Evolutionary conservation across 2,888 invertebrate species (phyloP).

Genomic region (Caenorhabditis sp.): DNA sequence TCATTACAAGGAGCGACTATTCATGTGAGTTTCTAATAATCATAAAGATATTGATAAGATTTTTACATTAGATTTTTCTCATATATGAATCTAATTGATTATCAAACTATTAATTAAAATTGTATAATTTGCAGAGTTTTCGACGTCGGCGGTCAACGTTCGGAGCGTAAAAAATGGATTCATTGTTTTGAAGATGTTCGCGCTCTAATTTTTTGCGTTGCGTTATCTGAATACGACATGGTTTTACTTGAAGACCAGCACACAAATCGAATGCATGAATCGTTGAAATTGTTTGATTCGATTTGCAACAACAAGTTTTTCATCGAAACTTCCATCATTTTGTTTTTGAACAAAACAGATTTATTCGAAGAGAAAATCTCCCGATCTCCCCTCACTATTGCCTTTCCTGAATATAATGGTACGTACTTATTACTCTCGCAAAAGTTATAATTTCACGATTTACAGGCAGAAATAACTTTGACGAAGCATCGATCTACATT

Average conservation of each 20-base stretch:
- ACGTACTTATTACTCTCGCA: too few species aligned
- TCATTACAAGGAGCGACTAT: slow-evolving; percentile 6
- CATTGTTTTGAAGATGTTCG: slow-evolving; percentile 35
- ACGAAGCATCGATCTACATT: too few species aligned
- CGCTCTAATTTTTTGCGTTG: slow-evolving; percentile 44
- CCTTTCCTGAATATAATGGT: too few species aligned
- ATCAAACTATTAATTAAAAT: too few species aligned
- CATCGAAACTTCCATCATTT: not conserved
- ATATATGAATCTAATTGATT: too few species aligned
- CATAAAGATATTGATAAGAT: not conserved
- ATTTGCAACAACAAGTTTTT: not conserved
- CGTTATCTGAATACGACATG: slow-evolving; percentile 41
- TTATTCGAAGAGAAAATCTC: not conserved
- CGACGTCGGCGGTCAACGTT: slow-evolving; percentile 42
- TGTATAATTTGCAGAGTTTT: slow-evolving; percentile 17
- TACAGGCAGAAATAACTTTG: too few species aligned
- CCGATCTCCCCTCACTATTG: too few species aligned
- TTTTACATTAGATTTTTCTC: not conserved
- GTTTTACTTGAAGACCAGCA: slow-evolving; percentile 29
- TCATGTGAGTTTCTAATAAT: slow-evolving; percentile 9
- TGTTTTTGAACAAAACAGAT: not conserved
- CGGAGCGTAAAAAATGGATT: slow-evolving; percentile 42
- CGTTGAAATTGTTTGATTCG: not conserved
- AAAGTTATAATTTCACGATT: too few species aligned
- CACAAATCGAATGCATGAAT: slow-evolving; percentile 6